Conservation (phyloP, 2,888 invertebrate species). For the Chrysotoxum bicinctum region DNA sequence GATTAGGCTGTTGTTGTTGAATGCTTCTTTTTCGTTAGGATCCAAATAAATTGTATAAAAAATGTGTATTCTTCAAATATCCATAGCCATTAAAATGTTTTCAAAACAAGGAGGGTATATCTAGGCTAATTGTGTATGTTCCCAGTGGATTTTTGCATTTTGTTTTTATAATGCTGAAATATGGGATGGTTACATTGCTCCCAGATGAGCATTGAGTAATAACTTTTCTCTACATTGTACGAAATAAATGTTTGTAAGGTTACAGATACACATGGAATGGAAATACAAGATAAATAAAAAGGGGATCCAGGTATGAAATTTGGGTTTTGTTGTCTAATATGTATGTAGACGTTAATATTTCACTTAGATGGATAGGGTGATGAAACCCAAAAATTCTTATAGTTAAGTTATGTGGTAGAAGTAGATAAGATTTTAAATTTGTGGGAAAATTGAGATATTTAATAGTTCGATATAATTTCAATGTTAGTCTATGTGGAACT, state of each 20-base stretch:
- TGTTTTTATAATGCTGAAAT: background rate
- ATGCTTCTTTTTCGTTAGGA: background rate
- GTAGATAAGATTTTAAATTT: too few relatives aligned
- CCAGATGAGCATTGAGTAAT: background rate
- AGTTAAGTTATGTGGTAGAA: too few relatives aligned
- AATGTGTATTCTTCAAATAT: background rate
- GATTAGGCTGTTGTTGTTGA: background rate
- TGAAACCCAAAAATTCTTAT: too few relatives aligned
- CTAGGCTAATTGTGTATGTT: background rate
- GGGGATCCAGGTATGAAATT: too few relatives aligned
- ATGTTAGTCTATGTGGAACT: too few relatives aligned
- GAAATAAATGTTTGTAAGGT: background rate
- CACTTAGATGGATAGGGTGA: too few relatives aligned
- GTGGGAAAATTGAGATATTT: too few relatives aligned
- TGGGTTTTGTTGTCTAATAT: too few relatives aligned
- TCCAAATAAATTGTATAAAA: background rate
- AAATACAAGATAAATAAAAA: too few relatives aligned
- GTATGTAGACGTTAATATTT: too few relatives aligned
- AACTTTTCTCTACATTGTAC: background rate
- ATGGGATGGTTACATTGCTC: conserved; percentile 4
- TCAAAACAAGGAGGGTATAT: background rate
- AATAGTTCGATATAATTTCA: too few relatives aligned
- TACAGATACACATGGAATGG: background rate
- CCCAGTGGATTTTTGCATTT: background rate
- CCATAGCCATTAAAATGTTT: background rate